These are phyloP conservation scores for Geopemphigus sp. DNA, from an alignment of 1,140 invertebrate genomes.

Conservation along the genomic window DNA sequence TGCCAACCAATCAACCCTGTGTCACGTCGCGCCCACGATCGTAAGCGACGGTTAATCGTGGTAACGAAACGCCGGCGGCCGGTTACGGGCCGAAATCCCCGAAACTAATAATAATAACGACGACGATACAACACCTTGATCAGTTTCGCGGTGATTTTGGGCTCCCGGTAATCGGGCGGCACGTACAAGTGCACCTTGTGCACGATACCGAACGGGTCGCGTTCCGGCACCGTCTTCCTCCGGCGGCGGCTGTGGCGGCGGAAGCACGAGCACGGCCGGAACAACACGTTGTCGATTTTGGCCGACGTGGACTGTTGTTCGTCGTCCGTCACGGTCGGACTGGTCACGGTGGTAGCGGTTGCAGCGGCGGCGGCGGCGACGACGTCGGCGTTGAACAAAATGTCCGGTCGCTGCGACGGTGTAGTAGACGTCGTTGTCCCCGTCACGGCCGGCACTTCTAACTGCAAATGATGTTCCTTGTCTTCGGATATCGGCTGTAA, in stretches of 20 bases:
- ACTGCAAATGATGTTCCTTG: conserved; percentile 53
- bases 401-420: conserved; percentile 52
- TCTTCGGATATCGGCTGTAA: conserved; percentile 56
- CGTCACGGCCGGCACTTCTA: conserved; percentile 55
- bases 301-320: neutral
- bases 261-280: conserved; percentile 21
- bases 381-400: conserved; percentile 52
- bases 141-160: conserved; percentile 61
- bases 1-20: too few relatives aligned
- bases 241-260: neutral
- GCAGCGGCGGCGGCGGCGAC: conserved; percentile 51
- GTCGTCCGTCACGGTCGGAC: conserved; percentile 41
- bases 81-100: too few relatives aligned
- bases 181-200: conserved; percentile 57
- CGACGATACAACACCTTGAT: conserved; percentile 58
- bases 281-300: neutral
- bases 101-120: neutral
- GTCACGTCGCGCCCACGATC: too few relatives aligned
- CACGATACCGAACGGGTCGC: conserved; percentile 56
- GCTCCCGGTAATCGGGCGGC: conserved; percentile 61
- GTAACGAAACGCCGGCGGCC: too few relatives aligned
- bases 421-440: conserved; percentile 54
- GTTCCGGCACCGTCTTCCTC: conserved; percentile 57
- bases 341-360: conserved; percentile 50
- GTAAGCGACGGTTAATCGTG: too few relatives aligned